Evolutionary conservation across 2,888 invertebrate species (phyloP), one percentile per base, ranked within the genome.

Genomic region (Drosophila setosimentum): DNA sequence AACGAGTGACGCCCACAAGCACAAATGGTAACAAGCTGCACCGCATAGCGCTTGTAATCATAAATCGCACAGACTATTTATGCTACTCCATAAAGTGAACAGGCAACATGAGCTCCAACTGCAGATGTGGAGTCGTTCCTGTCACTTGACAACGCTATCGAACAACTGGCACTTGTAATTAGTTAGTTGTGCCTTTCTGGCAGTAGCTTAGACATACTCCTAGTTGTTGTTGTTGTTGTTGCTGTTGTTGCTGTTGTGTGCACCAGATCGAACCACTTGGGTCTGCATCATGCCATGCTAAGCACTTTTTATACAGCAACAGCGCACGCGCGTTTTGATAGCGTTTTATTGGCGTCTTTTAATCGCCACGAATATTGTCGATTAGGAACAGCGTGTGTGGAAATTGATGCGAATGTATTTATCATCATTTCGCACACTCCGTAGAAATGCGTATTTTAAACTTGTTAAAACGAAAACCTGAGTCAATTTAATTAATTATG

Each of bases 1-100:
- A 29, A 24, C 2, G 4, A 13, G n/a, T 48, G 33, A 82, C 84
- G 85, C 82, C 82, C 82, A 82, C 82, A 74, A 73, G 51, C 66
- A 40, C 27, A 57, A 57, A 51, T 54, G 50, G 33, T 29, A 68
- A 65, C 67, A 45, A 71, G 50, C 51, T 32, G 48, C 63, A 65
- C 67, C 73, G 68, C 73, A 66, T 68, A 64, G 0, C 78, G 42
- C 55, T 69, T 81, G 69, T 57, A 63, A 49, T 58, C 66, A 78
- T 67, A 74, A 73, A 78, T 68, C 63, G 78, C 50, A 13, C 50
- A 65, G 58, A 49, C 57, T n/a, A 58, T 62, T 57, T 57, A 5
- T 21, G 53, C 59, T 50, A 50, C 49, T 54, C 33, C 53, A 10
- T 18, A 6, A 24, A 16, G 16, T 10, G 21, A 54, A 18, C 53